Conservation (phyloP, 2,797 vertebrate species). For the Pteronotus mesoamericanus region DNA sequence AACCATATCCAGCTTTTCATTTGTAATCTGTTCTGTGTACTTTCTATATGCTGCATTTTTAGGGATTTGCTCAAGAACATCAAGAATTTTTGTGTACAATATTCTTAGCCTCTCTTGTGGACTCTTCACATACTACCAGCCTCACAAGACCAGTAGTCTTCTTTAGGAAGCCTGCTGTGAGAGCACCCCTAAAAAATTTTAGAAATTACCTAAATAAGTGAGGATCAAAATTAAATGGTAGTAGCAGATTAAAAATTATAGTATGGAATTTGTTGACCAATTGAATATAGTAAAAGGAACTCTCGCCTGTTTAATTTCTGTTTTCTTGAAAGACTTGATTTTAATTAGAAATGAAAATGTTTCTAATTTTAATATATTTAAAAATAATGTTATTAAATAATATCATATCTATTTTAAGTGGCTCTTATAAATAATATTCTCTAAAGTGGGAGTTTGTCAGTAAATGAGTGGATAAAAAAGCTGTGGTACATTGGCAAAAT, state of each 20-base stretch:
- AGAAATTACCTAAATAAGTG: neutral
- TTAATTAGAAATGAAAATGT: no score
- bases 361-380: neutral
- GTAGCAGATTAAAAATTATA: neutral
- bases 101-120: no score
- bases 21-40: no score
- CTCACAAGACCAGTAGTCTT: no score
- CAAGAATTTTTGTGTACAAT: no score
- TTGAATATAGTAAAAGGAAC: neutral
- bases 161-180: no score
- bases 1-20: no score
- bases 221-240: neutral
- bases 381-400: conserved; percentile 13
- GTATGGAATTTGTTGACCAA: neutral
- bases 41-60: no score
- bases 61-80: no score
- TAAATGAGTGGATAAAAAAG: neutral
- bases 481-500: neutral
- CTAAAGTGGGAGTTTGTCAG: neutral
- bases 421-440: neutral
- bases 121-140: no score
- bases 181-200: neutral
- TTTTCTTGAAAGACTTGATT: neutral
- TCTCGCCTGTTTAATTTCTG: neutral
- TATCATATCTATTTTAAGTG: neutral